phyloP scores from a whole-genome alignment of 2,797 vertebrate genomes.

The Sternotherus odoratus region DNA sequence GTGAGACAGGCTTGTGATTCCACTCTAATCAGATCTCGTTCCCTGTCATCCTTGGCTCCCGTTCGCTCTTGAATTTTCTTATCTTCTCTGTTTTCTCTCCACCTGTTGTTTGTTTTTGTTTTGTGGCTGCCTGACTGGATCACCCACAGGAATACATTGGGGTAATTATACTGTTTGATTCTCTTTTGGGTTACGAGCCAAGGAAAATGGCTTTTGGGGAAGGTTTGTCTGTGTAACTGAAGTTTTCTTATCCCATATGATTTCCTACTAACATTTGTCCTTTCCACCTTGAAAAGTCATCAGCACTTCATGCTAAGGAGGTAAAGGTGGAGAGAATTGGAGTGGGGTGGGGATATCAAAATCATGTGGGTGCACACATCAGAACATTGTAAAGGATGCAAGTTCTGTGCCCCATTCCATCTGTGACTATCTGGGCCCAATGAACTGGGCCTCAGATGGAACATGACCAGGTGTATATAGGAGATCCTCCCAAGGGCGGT shows the following conservation, averaged over 20 bases:
- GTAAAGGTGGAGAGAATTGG: neutral
- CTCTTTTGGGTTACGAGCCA: neutral
- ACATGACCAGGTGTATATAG: neutral
- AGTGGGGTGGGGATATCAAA: neutral
- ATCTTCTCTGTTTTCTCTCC: slow-evolving; percentile 57
- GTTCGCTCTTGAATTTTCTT: slow-evolving; percentile 31
- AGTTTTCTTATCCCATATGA: neutral
- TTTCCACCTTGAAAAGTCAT: neutral
- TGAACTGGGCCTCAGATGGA: neutral
- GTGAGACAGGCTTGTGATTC: neutral
- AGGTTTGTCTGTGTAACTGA: neutral
- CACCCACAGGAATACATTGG: slow-evolving; percentile 82
- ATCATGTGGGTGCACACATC: neutral
- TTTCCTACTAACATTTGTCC: neutral
- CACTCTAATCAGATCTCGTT: neutral
- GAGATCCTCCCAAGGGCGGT: neutral
- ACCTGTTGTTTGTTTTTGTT: slow-evolving; percentile 27
- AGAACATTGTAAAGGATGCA: neutral
- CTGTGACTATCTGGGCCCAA: neutral
- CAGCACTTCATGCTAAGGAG: neutral
- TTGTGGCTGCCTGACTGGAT: slow-evolving; percentile 75
- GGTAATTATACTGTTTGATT: slow-evolving; percentile 80
- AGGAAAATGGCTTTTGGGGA: neutral
- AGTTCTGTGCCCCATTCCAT: neutral
- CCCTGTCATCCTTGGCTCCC: slow-evolving; percentile 11